Percentiles rank a stretch among this genome's conserved stretches.
These are phyloP conservation scores for Ailuropoda melanoleuca DNA, from an alignment of 2,113 vertebrate species.

Conservation along the genomic window DNA sequence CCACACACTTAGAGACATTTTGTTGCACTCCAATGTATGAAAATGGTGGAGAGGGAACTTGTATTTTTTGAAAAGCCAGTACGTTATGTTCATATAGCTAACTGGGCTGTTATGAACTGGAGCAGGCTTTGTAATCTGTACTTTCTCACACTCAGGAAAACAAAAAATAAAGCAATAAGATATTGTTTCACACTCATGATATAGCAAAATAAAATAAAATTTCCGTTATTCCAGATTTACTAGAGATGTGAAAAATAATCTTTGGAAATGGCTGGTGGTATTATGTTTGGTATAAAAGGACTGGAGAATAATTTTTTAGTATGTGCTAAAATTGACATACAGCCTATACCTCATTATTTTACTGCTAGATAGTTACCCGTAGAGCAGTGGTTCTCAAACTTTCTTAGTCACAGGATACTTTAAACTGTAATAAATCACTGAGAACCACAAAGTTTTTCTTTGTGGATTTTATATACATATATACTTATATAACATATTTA, in stretches of 20 bases:
- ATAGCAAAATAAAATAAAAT: not conserved
- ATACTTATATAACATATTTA: not conserved
- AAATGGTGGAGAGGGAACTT: not conserved
- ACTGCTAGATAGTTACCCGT: not conserved
- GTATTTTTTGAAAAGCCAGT: not conserved
- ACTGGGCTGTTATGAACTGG: not conserved
- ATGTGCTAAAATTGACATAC: not conserved
- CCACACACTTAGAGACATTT: not conserved
- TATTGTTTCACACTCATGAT: not conserved
- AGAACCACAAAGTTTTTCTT: not conserved
- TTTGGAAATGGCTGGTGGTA: not conserved
- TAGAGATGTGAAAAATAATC: not conserved
- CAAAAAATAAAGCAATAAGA: not conserved
- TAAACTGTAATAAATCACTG: not conserved
- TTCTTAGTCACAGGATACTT: not conserved
- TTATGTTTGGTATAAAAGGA: not conserved
- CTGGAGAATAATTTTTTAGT: not conserved
- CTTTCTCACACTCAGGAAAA: not conserved
- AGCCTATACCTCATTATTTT: not conserved
- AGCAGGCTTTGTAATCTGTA: not conserved
- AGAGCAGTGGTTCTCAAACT: not conserved
- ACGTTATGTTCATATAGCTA: not conserved
- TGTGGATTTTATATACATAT: not conserved
- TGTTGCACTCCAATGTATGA: not conserved
- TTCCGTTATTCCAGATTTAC: not conserved